Evolutionary conservation across 2,797 vertebrate genomes (phyloP).

Genomic region (Aulostomus chinensis): DNA sequence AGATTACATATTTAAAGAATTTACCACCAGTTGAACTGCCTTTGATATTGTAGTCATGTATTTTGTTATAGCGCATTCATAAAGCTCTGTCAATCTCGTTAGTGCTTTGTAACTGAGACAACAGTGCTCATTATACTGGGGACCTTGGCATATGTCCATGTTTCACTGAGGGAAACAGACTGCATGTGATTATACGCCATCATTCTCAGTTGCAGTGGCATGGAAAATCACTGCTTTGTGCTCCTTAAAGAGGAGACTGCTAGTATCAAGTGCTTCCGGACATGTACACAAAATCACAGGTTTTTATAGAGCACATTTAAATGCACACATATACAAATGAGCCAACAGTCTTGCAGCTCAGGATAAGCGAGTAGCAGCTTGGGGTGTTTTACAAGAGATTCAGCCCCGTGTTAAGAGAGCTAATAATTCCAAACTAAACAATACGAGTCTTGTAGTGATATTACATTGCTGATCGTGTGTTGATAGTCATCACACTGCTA

Average conservation of each 20-base stretch:
- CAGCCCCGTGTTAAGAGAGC: background rate
- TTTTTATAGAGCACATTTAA: too few relatives aligned
- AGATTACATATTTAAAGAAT: too few relatives aligned
- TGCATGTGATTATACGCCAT: slow-evolving; percentile 36
- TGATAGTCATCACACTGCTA: slow-evolving; percentile 58
- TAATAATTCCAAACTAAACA: background rate
- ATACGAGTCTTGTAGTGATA: background rate
- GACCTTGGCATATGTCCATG: slow-evolving; percentile 41
- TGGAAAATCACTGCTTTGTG: slow-evolving; percentile 26
- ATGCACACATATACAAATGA: too few relatives aligned
- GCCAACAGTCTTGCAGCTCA: too few relatives aligned
- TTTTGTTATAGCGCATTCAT: slow-evolving; percentile 35
- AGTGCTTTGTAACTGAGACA: slow-evolving; percentile 41
- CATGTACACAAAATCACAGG: too few relatives aligned
- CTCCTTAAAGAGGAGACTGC: too few relatives aligned
- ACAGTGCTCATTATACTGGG: slow-evolving; percentile 43
- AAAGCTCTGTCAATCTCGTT: slow-evolving; percentile 32
- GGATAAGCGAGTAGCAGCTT: background rate
- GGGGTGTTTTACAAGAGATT: background rate
- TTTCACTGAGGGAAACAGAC: slow-evolving; percentile 36
- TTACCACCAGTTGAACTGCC: slow-evolving; percentile 14
- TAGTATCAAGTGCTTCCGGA: too few relatives aligned
- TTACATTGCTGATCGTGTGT: slow-evolving; percentile 34
- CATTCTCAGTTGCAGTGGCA: slow-evolving; percentile 26
- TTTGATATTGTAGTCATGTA: slow-evolving; percentile 32